Conservation (phyloP, 2,113 vertebrate species). For the Ramphastos sulfuratus region DNA sequence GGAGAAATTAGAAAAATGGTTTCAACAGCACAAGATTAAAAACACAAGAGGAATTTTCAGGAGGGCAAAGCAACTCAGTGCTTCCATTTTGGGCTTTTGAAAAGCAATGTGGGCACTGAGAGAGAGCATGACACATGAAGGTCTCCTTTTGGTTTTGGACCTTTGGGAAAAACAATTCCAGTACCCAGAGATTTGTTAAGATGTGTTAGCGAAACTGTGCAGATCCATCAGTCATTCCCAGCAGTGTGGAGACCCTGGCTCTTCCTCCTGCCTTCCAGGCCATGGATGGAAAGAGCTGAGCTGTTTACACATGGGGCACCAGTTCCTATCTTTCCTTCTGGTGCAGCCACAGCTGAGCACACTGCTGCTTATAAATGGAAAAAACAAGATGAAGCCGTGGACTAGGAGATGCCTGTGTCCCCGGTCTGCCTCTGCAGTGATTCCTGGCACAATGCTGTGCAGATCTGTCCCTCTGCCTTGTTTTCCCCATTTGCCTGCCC, state of each 20-base stretch:
- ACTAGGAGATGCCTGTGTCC: background rate
- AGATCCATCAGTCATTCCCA: background rate
- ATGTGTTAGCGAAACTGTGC: background rate
- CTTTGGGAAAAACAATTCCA: background rate
- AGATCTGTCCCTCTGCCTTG: rapidly evolving
- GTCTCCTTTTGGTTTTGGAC: background rate
- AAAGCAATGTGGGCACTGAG: background rate
- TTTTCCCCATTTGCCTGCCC: background rate
- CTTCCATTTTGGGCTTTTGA: background rate
- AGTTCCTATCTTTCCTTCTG: background rate
- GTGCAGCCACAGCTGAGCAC: background rate
- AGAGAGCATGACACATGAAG: background rate
- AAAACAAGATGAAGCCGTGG: background rate
- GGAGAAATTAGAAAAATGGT: background rate
- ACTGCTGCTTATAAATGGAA: background rate
- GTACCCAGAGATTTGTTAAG: background rate
- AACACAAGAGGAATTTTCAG: background rate
- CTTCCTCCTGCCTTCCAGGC: background rate
- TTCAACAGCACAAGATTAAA: background rate
- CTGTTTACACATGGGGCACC: background rate
- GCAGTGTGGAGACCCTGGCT: background rate
- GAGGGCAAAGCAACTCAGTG: background rate
- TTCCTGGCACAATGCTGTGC: background rate
- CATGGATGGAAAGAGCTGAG: background rate
- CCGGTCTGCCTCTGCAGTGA: background rate